Evolutionary conservation across 2,888 invertebrate species (phyloP).

Genomic region (Ichneumoninae sp.): DNA sequence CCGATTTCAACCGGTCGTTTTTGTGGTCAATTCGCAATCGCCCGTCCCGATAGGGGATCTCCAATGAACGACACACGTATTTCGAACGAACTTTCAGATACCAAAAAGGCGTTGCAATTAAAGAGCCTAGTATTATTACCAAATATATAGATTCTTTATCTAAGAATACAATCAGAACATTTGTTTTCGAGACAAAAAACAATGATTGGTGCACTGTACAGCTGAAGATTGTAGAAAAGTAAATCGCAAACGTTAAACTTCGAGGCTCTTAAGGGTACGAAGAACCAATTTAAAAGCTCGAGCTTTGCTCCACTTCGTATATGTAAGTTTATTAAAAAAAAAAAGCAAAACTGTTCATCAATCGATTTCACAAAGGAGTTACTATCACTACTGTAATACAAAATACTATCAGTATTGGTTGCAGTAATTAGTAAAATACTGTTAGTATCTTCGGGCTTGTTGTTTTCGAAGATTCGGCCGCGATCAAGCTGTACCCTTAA

Average conservation of each 20-base stretch:
- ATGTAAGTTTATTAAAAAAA: background rate
- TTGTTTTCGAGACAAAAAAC: conserved; percentile 11
- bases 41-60: too few species aligned
- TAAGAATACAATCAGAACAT: conserved; percentile 51
- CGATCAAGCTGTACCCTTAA: background rate
- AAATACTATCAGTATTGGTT: background rate
- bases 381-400: background rate
- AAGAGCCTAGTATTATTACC: conserved; percentile 19
- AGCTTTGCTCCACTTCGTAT: conserved; percentile 2
- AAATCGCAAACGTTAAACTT: conserved; percentile 3
- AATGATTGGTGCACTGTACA: conserved; percentile 55
- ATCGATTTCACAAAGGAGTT: background rate
- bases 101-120: background rate
- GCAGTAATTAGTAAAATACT: background rate
- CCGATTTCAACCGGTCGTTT: too few species aligned
- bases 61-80: background rate
- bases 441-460: background rate
- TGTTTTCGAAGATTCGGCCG: background rate
- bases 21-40: too few species aligned
- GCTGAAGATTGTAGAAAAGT: conserved; percentile 28
- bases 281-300: background rate
- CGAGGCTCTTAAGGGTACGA: background rate
- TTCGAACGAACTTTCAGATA: background rate
- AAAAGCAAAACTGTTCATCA: background rate
- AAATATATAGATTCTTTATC: conserved; percentile 60